Percentiles rank a stretch among this genome's conserved stretches.
phyloP scores from a whole-genome alignment of 2,113 vertebrate genomes.

The Myotis yumanensis region DNA sequence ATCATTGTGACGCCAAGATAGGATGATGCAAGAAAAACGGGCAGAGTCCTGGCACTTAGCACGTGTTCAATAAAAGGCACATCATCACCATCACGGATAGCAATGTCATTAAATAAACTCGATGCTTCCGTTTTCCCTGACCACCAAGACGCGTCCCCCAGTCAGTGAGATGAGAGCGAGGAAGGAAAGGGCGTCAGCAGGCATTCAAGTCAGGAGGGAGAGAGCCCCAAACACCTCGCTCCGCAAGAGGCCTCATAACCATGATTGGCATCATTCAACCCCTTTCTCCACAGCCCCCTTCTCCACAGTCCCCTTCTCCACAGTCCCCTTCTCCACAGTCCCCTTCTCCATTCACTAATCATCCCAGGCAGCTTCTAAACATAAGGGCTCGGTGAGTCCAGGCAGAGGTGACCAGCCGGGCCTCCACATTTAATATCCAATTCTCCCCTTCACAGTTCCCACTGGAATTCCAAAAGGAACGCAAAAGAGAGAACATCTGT shows the following conservation, averaged over 20 bases:
- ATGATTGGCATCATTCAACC: background rate
- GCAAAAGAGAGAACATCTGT: slow-evolving; percentile 7
- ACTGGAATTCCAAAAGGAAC: background rate
- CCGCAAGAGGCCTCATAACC: background rate
- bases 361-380: background rate
- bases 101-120: background rate
- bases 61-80: background rate
- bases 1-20: background rate
- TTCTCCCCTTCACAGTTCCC: background rate
- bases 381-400: background rate
- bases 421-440: background rate
- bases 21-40: background rate
- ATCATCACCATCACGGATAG: background rate
- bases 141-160: background rate
- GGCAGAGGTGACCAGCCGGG: background rate
- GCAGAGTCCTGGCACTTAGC: background rate
- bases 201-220: background rate
- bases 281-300: background rate
- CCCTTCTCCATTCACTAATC: no score
- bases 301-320: background rate
- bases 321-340: no score
- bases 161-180: background rate
- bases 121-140: background rate
- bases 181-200: background rate
- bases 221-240: background rate